phyloP scores from a whole-genome alignment of 2,888 invertebrate species.

The Eretmocerus hayati region DNA sequence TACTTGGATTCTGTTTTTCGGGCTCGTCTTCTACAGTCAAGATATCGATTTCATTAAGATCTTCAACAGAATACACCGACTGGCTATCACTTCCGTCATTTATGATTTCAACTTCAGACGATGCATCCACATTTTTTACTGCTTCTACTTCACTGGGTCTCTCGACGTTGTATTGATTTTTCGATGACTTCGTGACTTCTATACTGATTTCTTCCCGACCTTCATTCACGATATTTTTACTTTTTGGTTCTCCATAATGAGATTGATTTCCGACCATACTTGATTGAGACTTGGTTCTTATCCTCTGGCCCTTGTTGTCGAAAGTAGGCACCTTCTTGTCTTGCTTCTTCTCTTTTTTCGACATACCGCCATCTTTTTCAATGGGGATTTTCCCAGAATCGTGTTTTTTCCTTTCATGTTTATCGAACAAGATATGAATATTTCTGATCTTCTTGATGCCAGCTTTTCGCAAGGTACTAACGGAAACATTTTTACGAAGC shows the following conservation, averaged over 20 bases:
- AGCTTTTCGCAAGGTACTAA: conserved; percentile 24
- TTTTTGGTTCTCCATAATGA: background rate
- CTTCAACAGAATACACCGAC: too few species aligned
- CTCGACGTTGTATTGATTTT: background rate
- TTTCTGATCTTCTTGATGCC: conserved; percentile 31
- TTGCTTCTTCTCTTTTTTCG: background rate
- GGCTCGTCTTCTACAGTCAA: background rate
- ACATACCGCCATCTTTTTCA: background rate
- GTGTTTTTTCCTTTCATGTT: background rate
- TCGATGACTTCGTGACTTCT: background rate
- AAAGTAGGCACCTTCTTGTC: background rate
- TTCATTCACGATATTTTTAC: background rate
- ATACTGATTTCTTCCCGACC: background rate
- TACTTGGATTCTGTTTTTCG: background rate
- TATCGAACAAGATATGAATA: background rate
- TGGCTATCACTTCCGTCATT: background rate
- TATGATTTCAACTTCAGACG: background rate
- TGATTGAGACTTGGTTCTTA: background rate
- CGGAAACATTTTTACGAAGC: conserved; percentile 26
- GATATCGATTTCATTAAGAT: background rate
- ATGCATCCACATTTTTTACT: background rate
- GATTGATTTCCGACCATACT: background rate
- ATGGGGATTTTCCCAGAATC: background rate
- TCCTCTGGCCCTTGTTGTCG: background rate
- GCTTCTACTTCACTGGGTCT: background rate